Percentiles rank a stretch among this genome's conserved stretches.
These are phyloP conservation scores for Unio delphinus DNA, from an alignment of 2,888 invertebrate species.

Conservation along the genomic window DNA sequence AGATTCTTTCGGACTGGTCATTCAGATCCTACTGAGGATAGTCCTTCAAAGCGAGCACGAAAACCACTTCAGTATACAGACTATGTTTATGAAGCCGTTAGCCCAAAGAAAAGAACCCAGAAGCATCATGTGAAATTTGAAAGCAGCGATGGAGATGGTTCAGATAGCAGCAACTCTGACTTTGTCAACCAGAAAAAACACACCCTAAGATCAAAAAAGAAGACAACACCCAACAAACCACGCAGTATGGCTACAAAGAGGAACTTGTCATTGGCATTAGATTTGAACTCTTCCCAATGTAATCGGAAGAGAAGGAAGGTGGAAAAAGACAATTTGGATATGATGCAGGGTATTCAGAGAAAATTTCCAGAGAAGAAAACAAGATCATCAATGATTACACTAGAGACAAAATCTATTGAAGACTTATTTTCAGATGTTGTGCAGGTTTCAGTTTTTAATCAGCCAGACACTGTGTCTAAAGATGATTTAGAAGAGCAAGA, in stretches of 20 bases:
- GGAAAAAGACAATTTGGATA: no score
- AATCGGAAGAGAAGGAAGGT: background rate
- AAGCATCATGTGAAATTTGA: background rate
- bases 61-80: no score
- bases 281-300: background rate
- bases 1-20: no score
- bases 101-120: no score
- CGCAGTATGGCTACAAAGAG: background rate
- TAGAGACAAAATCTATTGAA: background rate
- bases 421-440: background rate
- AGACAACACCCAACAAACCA: background rate
- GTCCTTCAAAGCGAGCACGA: no score
- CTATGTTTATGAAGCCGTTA: no score
- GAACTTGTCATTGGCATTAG: background rate
- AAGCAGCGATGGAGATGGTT: background rate
- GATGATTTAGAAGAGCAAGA: conserved; percentile 30
- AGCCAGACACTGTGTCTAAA: conserved; percentile 1
- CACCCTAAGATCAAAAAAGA: no score
- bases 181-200: background rate
- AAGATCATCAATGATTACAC: background rate
- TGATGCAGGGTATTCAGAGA: background rate
- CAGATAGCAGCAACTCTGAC: background rate
- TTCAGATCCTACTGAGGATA: no score
- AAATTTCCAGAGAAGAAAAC: background rate
- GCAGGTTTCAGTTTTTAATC: background rate